Evolutionary conservation across 2,888 invertebrate species (phyloP).

Genomic region (Caenorhabditis virilis): DNA sequence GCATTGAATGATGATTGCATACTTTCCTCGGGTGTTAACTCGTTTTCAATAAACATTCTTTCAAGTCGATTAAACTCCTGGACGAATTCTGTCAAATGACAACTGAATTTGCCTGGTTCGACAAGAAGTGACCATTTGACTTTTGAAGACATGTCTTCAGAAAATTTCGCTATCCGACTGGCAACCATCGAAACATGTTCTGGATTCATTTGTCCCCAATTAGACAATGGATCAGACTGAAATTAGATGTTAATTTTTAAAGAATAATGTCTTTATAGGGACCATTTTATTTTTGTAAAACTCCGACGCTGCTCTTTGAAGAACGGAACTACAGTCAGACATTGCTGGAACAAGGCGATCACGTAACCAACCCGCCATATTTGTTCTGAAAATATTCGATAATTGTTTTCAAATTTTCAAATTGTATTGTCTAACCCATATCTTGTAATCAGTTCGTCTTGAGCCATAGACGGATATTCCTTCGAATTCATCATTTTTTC

Average conservation of each 20-base stretch:
- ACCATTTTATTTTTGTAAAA: constrained; percentile 45
- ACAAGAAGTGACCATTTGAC: constrained; percentile 61
- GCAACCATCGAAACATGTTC: constrained; percentile 45
- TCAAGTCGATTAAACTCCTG: constrained; percentile 60
- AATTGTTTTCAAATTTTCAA: neutral
- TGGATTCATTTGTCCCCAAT: constrained; percentile 46
- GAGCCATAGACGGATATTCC: constrained; percentile 23
- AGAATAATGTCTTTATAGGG: neutral
- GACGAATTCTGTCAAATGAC: constrained; percentile 59
- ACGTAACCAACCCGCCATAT: constrained; percentile 50
- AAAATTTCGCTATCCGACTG: constrained; percentile 40
- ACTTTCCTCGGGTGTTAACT: constrained; percentile 51
- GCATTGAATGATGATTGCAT: constrained; percentile 58
- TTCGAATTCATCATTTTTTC: constrained; percentile 37
- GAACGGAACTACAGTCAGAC: constrained; percentile 50
- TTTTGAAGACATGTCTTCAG: constrained; percentile 43
- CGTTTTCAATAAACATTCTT: constrained; percentile 54
- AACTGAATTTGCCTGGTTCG: constrained; percentile 61
- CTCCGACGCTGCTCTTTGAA: constrained; percentile 46
- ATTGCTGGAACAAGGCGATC: constrained; percentile 51
- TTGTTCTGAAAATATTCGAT: constrained; percentile 25
- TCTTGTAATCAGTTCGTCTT: constrained; percentile 37
- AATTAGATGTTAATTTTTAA: neutral
- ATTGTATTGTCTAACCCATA: constrained; percentile 31
- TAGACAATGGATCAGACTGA: constrained; percentile 50